Evolutionary conservation across 1,140 invertebrate genomes (phyloP).

Genomic region (Trachelipus rathkii): DNA sequence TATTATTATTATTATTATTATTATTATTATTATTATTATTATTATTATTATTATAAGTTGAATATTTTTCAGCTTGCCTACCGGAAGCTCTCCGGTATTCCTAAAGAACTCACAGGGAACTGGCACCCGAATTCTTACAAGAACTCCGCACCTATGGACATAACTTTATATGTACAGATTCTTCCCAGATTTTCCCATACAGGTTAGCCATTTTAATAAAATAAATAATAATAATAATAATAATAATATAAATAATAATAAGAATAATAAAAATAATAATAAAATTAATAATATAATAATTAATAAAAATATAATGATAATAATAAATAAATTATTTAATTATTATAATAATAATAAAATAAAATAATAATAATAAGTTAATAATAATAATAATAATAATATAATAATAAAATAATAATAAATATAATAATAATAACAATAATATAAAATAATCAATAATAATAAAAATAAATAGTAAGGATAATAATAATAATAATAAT

Average conservation of each 20-base stretch:
- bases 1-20: neutral
- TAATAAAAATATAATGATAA: no score
- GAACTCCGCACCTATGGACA: constrained; percentile 62
- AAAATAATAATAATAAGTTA: no score
- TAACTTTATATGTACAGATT: constrained; percentile 70
- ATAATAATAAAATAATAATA: no score
- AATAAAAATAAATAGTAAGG: no score
- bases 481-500: no score
- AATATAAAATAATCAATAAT: no score
- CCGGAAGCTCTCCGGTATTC: constrained; percentile 63
- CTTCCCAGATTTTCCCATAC: constrained; percentile 54
- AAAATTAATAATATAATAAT: neutral
- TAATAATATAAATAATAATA: neutral
- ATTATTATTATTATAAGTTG: neutral
- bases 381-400: no score
- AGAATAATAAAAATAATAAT: neutral
- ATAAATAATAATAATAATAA: neutral
- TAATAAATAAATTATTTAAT: no score
- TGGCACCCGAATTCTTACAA: constrained; percentile 59
- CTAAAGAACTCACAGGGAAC: constrained; percentile 51
- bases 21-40: neutral
- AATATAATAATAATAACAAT: no score
- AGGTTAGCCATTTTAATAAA: constrained; percentile 51
- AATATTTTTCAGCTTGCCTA: constrained; percentile 54
- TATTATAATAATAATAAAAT: no score